Conservation (phyloP, 37 sponge, comb jelly and placozoan species). For the Diacarnus erythraeanus region DNA sequence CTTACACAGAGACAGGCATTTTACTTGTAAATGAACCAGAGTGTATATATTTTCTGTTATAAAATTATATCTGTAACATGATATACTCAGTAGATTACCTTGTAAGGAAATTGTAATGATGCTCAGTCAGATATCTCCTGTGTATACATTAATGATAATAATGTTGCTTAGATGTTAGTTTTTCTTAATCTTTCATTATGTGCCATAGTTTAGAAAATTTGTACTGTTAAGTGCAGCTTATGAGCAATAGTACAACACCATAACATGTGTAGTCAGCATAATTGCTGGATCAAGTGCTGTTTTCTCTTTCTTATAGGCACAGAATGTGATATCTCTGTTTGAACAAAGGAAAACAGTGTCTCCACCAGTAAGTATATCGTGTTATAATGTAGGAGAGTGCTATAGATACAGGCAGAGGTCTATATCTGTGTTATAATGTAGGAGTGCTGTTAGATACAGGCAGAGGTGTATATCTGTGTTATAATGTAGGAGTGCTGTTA, state of each 20-base stretch:
- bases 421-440: background rate
- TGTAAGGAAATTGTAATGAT: background rate
- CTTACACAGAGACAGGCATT: too few relatives aligned
- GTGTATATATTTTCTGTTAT: too few relatives aligned
- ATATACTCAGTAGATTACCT: background rate
- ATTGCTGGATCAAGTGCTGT: too few relatives aligned
- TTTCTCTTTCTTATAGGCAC: background rate
- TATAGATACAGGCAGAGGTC: background rate
- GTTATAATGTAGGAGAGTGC: background rate
- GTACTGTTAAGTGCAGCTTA: background rate
- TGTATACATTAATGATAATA: background rate
- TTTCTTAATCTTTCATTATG: background rate
- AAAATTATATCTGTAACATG: too few relatives aligned
- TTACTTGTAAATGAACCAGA: too few relatives aligned
- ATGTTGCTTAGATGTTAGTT: too few relatives aligned
- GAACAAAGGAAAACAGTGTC: background rate
- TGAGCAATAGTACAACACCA: too few relatives aligned
- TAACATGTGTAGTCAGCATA: too few relatives aligned
- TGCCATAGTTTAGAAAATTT: background rate
- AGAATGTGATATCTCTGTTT: constrained; percentile 26
- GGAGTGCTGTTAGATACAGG: too few relatives aligned
- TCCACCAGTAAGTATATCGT: background rate
- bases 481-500: too few relatives aligned
- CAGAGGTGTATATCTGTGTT: too few relatives aligned
- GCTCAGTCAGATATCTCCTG: background rate